Evolutionary conservation across 2,888 invertebrate genomes (phyloP).

Genomic region (Amblyjoppa fuscipennis): DNA sequence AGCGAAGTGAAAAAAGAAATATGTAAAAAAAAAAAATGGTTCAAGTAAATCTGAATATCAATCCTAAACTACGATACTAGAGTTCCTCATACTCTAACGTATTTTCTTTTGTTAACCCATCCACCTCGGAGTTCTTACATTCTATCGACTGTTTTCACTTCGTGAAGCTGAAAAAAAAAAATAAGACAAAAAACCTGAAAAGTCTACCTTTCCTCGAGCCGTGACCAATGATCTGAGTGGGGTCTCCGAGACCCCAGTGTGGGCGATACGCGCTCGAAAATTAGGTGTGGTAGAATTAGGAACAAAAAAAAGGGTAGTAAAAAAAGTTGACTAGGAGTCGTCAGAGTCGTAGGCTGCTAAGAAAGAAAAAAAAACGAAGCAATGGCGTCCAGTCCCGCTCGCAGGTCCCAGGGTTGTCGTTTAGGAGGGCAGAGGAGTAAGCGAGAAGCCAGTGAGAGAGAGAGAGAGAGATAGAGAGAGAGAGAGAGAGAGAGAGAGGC

Average conservation of each 20-base stretch:
- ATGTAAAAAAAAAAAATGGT: no score
- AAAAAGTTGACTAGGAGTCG: conserved; percentile 13
- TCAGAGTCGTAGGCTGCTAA: conserved; percentile 25
- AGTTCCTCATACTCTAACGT: no score
- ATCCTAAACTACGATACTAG: no score
- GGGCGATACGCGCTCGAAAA: neutral
- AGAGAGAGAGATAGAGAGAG: neutral
- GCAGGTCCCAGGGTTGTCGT: conserved; percentile 50
- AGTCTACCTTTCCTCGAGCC: neutral
- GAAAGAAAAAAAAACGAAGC: conserved; percentile 37
- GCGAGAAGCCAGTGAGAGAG: conserved; percentile 15
- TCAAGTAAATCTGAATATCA: no score
- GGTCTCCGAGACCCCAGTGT: neutral
- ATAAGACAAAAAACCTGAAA: neutral
- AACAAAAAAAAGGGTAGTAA: neutral
- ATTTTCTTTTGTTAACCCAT: no score
- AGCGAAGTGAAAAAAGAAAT: no score
- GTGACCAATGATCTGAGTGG: neutral
- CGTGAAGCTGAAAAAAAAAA: no score
- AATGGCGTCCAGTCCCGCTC: conserved; percentile 36
- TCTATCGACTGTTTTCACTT: no score
- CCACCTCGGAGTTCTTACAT: no score
- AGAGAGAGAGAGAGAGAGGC: conserved; percentile 11
- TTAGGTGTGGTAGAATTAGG: neutral
- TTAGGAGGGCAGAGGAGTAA: conserved; percentile 43